Evolutionary conservation across 2,113 vertebrate species (phyloP).

Genomic region (Sigmodon hispidus): DNA sequence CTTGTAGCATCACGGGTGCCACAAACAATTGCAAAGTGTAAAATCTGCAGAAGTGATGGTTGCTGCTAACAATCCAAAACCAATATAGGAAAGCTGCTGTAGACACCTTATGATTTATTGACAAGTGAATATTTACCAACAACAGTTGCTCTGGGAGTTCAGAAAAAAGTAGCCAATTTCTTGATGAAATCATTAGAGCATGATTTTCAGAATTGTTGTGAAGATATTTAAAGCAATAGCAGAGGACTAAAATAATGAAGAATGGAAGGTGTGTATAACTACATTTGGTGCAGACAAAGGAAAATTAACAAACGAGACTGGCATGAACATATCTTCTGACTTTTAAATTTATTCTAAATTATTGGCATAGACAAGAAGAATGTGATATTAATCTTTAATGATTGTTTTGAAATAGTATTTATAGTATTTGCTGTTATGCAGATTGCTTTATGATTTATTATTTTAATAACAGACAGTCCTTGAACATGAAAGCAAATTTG

Average conservation of each 20-base stretch:
- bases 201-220: background rate
- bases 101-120: slow-evolving; percentile 20
- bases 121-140: slow-evolving; percentile 52
- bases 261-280: background rate
- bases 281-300: background rate
- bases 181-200: background rate
- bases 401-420: slow-evolving; percentile 58
- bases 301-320: slow-evolving; percentile 14
- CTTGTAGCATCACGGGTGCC: background rate
- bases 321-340: background rate
- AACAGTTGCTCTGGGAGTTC: background rate
- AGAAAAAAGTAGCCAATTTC: background rate
- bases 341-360: slow-evolving; percentile 29
- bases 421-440: slow-evolving; percentile 38
- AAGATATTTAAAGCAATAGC: background rate
- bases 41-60: background rate
- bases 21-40: background rate
- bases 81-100: background rate
- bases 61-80: background rate
- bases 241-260: background rate
- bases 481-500: slow-evolving; percentile 46
- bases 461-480: slow-evolving; percentile 61
- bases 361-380: background rate
- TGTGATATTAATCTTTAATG: slow-evolving; percentile 34
- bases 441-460: slow-evolving; percentile 54